Percentiles rank a stretch among this genome's conserved stretches.
Evolutionary conservation across 2,797 vertebrate species (phyloP).

Genomic region (Tadarida brasiliensis): DNA sequence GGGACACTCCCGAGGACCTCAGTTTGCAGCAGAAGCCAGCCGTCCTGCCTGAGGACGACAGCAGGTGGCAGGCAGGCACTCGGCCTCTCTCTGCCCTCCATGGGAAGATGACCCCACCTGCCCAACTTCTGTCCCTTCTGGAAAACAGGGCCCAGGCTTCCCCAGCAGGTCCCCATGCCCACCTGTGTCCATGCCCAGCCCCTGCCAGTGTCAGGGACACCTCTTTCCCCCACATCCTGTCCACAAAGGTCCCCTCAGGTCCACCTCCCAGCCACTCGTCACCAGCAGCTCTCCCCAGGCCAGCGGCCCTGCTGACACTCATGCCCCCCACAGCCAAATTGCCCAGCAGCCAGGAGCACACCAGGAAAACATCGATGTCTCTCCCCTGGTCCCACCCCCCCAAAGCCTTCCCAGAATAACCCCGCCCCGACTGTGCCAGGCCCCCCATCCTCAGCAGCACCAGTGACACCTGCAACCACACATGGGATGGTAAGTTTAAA

Average conservation of each 20-base stretch:
- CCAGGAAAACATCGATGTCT: fast-evolving
- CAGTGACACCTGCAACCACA: not conserved
- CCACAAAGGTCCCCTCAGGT: fast-evolving
- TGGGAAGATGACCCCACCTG: not conserved
- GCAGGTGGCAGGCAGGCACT: not conserved
- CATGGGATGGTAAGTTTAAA: not conserved
- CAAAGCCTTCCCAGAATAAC: not conserved
- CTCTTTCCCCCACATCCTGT: not conserved
- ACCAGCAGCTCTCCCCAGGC: not conserved
- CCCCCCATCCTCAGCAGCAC: not conserved
- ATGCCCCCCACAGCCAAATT: not conserved
- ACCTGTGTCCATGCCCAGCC: not conserved
- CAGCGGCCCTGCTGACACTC: not conserved
- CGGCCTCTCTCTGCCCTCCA: not conserved
- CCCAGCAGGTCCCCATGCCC: not conserved
- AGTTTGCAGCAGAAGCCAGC: too few species aligned
- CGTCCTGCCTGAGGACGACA: not conserved
- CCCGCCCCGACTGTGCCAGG: fast-evolving
- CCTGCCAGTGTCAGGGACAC: not conserved
- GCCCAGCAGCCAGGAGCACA: fast-evolving
- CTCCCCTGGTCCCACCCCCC: too few species aligned
- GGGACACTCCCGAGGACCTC: not conserved
- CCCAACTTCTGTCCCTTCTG: too few species aligned
- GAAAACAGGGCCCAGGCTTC: not conserved
- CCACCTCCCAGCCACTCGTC: not conserved